A percentile compares a stretch with the other conserved stretches of the same genome.
These are phyloP conservation scores for Chaetodon trifasciatus DNA, from an alignment of 2,797 vertebrate species.

Conservation along the genomic window DNA sequence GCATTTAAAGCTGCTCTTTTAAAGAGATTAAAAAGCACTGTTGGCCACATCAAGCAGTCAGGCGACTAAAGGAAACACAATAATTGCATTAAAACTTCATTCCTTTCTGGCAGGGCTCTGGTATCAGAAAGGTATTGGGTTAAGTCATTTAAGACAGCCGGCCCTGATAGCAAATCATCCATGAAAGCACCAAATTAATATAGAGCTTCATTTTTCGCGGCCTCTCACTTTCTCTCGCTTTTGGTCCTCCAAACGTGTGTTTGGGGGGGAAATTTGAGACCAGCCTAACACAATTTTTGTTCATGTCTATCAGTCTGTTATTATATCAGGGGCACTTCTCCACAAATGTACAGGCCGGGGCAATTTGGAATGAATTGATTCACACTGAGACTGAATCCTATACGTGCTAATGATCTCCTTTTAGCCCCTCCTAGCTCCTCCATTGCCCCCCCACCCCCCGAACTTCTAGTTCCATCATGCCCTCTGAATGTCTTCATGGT, in stretches of 20 bases:
- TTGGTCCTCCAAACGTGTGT: slow-evolving; percentile 90
- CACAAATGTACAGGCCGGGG: slow-evolving; percentile 97
- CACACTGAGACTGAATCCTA: slow-evolving; percentile 90
- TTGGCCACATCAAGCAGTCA: slow-evolving; percentile 78
- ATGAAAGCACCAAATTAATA: slow-evolving; percentile 98
- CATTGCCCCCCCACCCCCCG: slow-evolving; percentile 60
- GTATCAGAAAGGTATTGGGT: slow-evolving; percentile 89
- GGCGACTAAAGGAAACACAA: slow-evolving; percentile 83
- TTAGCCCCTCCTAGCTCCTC: slow-evolving; percentile 80
- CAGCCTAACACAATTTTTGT: slow-evolving; percentile 95
- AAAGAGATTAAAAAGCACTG: slow-evolving; percentile 86
- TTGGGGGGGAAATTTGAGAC: slow-evolving; percentile 95
- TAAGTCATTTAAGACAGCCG: slow-evolving; percentile 92
- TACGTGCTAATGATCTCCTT: slow-evolving; percentile 94
- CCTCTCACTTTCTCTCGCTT: slow-evolving; percentile 79
- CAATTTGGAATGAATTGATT: slow-evolving; percentile 99
- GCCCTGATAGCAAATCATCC: slow-evolving; percentile 93
- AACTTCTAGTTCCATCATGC: slow-evolving; percentile 62
- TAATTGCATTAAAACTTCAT: slow-evolving; percentile 92
- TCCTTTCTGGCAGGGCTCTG: slow-evolving; percentile 85
- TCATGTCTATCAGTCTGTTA: slow-evolving; percentile 98
- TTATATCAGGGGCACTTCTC: slow-evolving; percentile 98
- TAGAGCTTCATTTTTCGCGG: slow-evolving; percentile 94
- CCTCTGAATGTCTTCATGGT: slow-evolving; percentile 66
- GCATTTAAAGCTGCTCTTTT: slow-evolving; percentile 84